Base-by-base conservation (phyloP, 2,797 vertebrate genomes). In the Tenualosa ilisha region DNA sequence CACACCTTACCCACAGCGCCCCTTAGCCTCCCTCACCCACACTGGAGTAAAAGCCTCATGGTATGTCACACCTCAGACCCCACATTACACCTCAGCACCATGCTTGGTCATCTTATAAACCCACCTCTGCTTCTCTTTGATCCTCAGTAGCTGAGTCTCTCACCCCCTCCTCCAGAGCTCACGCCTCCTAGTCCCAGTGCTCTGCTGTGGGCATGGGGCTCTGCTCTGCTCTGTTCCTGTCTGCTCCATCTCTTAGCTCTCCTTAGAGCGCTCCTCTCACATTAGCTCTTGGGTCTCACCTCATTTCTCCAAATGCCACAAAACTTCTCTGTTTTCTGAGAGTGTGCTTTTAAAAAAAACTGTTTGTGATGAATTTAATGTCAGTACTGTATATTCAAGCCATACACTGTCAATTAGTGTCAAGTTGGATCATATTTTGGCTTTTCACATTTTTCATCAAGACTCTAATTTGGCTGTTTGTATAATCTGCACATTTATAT, bases 401-500 rank as follows among this genome's bases (percentile, higher is more conserved):
- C 26, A 17, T 54, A 81, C 24, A 79, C 49, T 85, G 26, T 85
- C 81, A 26, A 2, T 82, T 13, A 63, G 49, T 72, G 63, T 56
- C 26, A 37, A 63, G 0, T 26, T 31, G 26, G 20, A 8, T 82
- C 40, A 43, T n/a, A 15, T 17, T 22, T 26, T 85, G 31, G 26
- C 49, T 51, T 50, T 72, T 37, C 59, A 6, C 22, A 46, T 6
- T 8, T 53, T 85, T 82, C 37, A 79, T 79, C 72, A 79, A 79
- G 15, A 40, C 72, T 54, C 15, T 83, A n/a, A 56, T 75, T 68
- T 83, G 24, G 56, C 50, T 81, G 37, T 88, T 88, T 84, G 81
- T 90, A 85, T 86, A 86, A 90, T 91, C 84, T 26, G 15, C 26
- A 79, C 59, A 86, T 49, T 49, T 49, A 49, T 5, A 50, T 50